phyloP scores from a whole-genome alignment of 2,888 invertebrate species.

The Xanthorhoe designata region DNA sequence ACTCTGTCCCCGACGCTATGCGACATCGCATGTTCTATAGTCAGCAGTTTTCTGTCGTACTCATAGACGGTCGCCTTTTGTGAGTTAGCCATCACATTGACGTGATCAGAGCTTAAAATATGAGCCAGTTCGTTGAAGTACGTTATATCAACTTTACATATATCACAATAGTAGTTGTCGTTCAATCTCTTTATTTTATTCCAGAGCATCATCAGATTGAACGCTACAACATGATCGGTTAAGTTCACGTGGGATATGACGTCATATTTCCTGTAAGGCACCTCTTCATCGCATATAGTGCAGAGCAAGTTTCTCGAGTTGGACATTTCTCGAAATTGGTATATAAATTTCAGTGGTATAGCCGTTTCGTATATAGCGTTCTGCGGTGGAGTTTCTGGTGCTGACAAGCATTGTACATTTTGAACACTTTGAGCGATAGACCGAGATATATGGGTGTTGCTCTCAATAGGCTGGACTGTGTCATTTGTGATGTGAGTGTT shows the following conservation, averaged over 20 bases:
- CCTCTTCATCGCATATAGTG: conserved; percentile 35
- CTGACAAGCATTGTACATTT: background rate
- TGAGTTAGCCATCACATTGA: conserved; percentile 9
- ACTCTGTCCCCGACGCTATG: conserved; percentile 33
- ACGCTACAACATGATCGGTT: conserved; percentile 31
- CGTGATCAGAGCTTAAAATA: conserved; percentile 15
- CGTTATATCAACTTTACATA: conserved; percentile 32
- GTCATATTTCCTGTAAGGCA: conserved; percentile 11
- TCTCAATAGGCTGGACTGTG: conserved; percentile 4
- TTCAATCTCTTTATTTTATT: conserved; percentile 34
- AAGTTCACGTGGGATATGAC: conserved; percentile 23
- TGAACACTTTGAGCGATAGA: conserved; percentile 17
- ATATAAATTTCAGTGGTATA: conserved; percentile 32
- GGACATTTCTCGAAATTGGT: conserved; percentile 31
- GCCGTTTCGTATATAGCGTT: conserved; percentile 18
- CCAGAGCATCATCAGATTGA: conserved; percentile 39
- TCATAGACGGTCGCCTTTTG: conserved; percentile 33
- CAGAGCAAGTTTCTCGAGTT: conserved; percentile 25
- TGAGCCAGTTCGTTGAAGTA: conserved; percentile 38
- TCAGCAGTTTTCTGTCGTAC: conserved; percentile 29
- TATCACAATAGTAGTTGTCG: conserved; percentile 36
- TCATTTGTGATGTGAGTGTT: background rate
- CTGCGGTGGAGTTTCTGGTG: background rate
- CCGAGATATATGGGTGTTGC: conserved; percentile 23
- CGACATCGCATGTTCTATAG: conserved; percentile 33